phyloP scores from a whole-genome alignment of 1,140 invertebrate species.

The Anoplophora glabripennis region DNA sequence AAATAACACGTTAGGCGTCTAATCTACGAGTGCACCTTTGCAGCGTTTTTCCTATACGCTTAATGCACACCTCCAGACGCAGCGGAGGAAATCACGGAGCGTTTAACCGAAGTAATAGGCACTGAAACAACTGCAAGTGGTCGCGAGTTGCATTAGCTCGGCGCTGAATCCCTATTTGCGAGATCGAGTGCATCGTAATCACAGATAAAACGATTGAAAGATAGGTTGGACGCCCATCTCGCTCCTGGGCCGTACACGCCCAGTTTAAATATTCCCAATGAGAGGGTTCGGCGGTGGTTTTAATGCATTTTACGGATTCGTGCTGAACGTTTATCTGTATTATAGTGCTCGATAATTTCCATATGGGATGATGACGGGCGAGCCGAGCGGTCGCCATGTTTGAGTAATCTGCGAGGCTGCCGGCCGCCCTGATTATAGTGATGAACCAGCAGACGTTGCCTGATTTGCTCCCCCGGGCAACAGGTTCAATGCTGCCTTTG shows the following conservation, averaged over 20 bases:
- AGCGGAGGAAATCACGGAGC: no score
- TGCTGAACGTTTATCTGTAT: slow-evolving; percentile 36
- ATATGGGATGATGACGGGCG: slow-evolving; percentile 35
- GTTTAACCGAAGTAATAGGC: no score
- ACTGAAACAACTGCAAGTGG: no score
- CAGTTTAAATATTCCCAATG: slow-evolving; percentile 37
- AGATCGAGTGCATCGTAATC: slow-evolving; percentile 17
- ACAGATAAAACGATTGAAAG: slow-evolving; percentile 25
- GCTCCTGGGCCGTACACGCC: slow-evolving; percentile 29
- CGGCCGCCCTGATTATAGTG: slow-evolving; percentile 33
- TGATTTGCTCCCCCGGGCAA: slow-evolving; percentile 25
- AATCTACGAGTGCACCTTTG: no score
- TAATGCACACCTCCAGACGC: no score
- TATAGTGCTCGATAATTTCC: slow-evolving; percentile 36
- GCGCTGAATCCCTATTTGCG: no score
- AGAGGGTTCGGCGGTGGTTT: slow-evolving; percentile 30
- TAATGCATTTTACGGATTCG: slow-evolving; percentile 38
- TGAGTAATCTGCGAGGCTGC: slow-evolving; percentile 26
- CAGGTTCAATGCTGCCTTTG: slow-evolving; percentile 14
- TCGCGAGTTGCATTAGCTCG: no score
- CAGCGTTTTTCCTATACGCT: no score
- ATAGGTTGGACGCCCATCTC: slow-evolving; percentile 21
- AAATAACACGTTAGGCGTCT: no score
- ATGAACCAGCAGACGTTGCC: slow-evolving; percentile 26
- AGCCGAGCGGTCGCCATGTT: slow-evolving; percentile 27